Conservation (phyloP, 2,888 invertebrate genomes). For the Tipula unca region DNA sequence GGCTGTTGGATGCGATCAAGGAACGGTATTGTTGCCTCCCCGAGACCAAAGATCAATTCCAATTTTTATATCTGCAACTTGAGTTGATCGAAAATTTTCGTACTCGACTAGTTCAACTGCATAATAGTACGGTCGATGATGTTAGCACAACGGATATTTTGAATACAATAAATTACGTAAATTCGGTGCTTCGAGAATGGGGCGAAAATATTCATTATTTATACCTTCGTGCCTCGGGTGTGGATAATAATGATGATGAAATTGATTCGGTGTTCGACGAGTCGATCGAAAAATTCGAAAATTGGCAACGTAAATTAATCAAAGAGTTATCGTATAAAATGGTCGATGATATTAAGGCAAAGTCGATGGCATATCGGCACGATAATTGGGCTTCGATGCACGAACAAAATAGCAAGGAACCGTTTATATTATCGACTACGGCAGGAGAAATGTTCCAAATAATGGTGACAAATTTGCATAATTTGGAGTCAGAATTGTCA, state of each 20-base stretch:
- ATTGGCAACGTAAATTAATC: constrained; percentile 38
- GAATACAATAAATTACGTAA: constrained; percentile 65
- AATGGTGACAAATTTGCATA: constrained; percentile 52
- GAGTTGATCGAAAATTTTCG: constrained; percentile 88
- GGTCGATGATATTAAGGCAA: constrained; percentile 70
- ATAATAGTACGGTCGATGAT: constrained; percentile 53
- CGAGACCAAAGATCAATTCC: constrained; percentile 75
- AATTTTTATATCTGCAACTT: constrained; percentile 81
- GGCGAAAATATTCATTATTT: constrained; percentile 72
- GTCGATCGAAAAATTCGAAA: no score
- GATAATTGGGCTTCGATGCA: constrained; percentile 60
- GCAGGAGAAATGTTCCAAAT: constrained; percentile 69
- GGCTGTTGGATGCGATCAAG: constrained; percentile 75
- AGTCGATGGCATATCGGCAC: constrained; percentile 67
- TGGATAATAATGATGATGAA: constrained; percentile 42
- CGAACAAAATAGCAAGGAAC: constrained; percentile 52
- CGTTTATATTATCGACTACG: constrained; percentile 61
- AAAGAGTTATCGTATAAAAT: constrained; percentile 64
- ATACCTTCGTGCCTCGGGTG: constrained; percentile 55
- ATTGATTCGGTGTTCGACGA: constrained; percentile 40
- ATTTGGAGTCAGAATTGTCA: constrained; percentile 57
- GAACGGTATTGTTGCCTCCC: constrained; percentile 76
- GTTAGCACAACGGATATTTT: constrained; percentile 57
- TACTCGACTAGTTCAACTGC: constrained; percentile 73
- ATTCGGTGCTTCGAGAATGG: constrained; percentile 66